These are phyloP conservation scores for Xenops minutus DNA, from an alignment of 2,797 vertebrate species.

Conservation along the genomic window DNA sequence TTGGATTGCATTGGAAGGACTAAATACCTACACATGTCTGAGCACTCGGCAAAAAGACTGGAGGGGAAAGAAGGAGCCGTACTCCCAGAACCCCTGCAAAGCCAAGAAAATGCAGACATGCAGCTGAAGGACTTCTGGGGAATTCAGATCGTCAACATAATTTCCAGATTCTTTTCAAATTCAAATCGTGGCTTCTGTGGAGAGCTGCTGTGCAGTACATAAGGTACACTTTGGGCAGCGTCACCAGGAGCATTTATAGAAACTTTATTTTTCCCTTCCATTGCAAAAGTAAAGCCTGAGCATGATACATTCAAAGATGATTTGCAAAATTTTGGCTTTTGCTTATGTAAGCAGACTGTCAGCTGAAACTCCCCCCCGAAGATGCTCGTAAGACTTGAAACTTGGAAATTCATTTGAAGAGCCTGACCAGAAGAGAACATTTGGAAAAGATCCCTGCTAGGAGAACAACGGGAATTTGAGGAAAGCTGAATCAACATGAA, in stretches of 20 bases:
- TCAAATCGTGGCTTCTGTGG: slow-evolving; percentile 45
- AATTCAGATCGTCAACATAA: slow-evolving; percentile 43
- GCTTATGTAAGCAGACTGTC: slow-evolving; percentile 46
- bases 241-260: slow-evolving; percentile 51
- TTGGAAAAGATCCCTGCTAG: not conserved
- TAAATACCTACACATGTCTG: slow-evolving; percentile 21
- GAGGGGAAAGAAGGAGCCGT: slow-evolving; percentile 2
- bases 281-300: slow-evolving; percentile 27
- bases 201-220: slow-evolving; percentile 23
- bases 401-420: not conserved
- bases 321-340: slow-evolving; percentile 40
- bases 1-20: not conserved
- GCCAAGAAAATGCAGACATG: slow-evolving; percentile 9
- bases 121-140: slow-evolving; percentile 21
- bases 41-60: not conserved
- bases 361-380: slow-evolving; percentile 19
- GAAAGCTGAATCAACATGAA: not conserved
- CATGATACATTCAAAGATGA: not conserved
- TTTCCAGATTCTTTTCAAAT: slow-evolving; percentile 58
- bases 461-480: not conserved
- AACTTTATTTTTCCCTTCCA: not conserved
- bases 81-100: slow-evolving; percentile 18
- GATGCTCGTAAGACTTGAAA: not conserved
- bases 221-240: slow-evolving; percentile 21
- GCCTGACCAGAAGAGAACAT: not conserved